phyloP scores from a whole-genome alignment of 1,140 invertebrate species.

The Acyrthosiphon pisum region DNA sequence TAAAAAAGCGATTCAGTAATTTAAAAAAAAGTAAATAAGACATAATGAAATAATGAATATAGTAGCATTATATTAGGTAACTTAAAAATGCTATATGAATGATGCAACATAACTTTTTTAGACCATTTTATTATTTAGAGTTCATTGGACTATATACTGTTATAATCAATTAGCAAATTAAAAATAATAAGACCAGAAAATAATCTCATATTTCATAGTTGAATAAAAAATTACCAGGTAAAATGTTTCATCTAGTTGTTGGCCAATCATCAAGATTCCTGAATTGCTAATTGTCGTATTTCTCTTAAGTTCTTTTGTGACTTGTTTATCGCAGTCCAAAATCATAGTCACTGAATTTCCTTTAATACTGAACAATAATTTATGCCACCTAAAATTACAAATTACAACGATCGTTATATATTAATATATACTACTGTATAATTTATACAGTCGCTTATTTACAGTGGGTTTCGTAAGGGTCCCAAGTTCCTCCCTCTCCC shows the following conservation, averaged over 20 bases:
- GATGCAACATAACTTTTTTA: not conserved
- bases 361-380: slow-evolving; percentile 78
- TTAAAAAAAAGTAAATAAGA: not conserved
- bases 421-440: not conserved
- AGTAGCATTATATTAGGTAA: not conserved
- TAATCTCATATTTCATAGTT: not conserved
- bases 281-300: slow-evolving; percentile 69
- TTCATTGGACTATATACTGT: not conserved
- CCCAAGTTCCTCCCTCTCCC: not conserved
- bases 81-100: not conserved
- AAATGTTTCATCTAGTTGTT: slow-evolving; percentile 73
- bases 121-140: not conserved
- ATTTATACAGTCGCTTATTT: not conserved
- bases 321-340: slow-evolving; percentile 71
- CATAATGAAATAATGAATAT: not conserved
- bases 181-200: not conserved
- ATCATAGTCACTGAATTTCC: slow-evolving; percentile 77
- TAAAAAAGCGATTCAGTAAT: not conserved
- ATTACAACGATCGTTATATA: not conserved
- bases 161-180: not conserved
- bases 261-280: slow-evolving; percentile 77
- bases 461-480: not conserved
- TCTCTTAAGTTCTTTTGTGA: slow-evolving; percentile 70
- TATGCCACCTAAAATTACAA: slow-evolving; percentile 74
- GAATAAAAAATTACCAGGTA: slow-evolving; percentile 66